Base-by-base conservation (phyloP, 2,888 invertebrate genomes). In the Conistra vaccinii region DNA sequence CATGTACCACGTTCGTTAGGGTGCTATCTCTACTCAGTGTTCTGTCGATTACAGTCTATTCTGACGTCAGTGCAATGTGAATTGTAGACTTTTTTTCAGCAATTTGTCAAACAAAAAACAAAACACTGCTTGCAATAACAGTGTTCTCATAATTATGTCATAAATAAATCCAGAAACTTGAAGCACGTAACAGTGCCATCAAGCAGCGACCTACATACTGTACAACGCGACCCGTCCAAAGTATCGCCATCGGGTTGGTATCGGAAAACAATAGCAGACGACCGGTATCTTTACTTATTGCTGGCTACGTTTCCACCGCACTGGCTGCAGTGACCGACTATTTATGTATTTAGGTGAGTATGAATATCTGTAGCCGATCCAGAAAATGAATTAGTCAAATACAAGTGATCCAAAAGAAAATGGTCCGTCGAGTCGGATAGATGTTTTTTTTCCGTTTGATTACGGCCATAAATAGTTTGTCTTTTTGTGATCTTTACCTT, bases 191-290 rank as follows among this genome's bases (percentile, higher is more conserved):
- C 67, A 63, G 51, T 3, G 3, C 39, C 61, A 67, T 81, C 81
- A 81, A 65, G 35, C 57, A 62, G 42, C 67, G 84, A 68, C 84
- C 84, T 74, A 83, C 63, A 76, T 72, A 62, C n/a, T 51, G 48
- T 26, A 61, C 39, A 26, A 29, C 78, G 61, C 70, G 58, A 55
- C 63, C 67, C 53, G 51, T 69, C 73, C 81, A 57, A 84, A 85
- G 72, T 84, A 80, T 51, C 70, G 66, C 76, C 81, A 77, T 73
- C 84, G 79, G 63, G 65, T 26, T 73, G 53, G 62, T 87, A 87
- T 87, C 85, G 86, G 86, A 87, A 87, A 87, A 87, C 87, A 87
- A 87, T 87, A 82, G 75, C 61, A 75, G 73, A 42, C 69, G 58
- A 57, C 76, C 76, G 67, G 72, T 81, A 78, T 85, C 78, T 76